Conservation (phyloP, 2,113 vertebrate genomes). For the Heterocephalus glaber region DNA sequence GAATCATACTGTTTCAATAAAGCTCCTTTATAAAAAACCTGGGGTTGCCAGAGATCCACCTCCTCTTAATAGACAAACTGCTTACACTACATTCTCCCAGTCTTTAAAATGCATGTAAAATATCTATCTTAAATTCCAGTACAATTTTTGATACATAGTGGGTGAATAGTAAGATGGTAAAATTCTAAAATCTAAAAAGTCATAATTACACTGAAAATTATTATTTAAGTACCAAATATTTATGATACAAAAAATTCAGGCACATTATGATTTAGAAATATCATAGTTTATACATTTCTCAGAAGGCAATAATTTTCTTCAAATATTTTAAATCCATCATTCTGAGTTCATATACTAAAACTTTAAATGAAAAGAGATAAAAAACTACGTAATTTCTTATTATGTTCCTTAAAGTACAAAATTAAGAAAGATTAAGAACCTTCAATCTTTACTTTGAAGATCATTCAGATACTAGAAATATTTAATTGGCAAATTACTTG, state of each 20-base stretch:
- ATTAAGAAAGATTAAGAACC: conserved; percentile 77
- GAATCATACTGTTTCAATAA: not conserved
- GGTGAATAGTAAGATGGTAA: not conserved
- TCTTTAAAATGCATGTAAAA: conserved; percentile 49
- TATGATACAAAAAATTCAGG: conserved; percentile 54
- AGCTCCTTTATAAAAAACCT: not conserved
- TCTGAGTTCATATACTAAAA: conserved; percentile 84
- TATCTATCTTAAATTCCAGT: not conserved
- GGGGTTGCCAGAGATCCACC: not conserved
- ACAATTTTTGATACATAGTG: not conserved
- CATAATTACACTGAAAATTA: conserved; percentile 58
- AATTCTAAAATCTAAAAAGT: conserved; percentile 36
- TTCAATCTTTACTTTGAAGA: conserved; percentile 74
- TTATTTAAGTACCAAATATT: conserved; percentile 64
- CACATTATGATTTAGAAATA: conserved; percentile 64
- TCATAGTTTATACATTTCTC: conserved; percentile 22
- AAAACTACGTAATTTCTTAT: conserved; percentile 76
- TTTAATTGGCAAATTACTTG: conserved; percentile 79
- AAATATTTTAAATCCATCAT: conserved; percentile 64
- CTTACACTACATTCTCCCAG: not conserved
- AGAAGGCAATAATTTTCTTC: conserved; percentile 62
- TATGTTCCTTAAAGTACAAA: conserved; percentile 74
- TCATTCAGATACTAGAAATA: conserved; percentile 74
- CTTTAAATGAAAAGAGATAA: conserved; percentile 71
- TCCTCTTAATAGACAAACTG: not conserved